Evolutionary conservation across 1,140 invertebrate genomes (phyloP), one percentile per base, ranked within the genome.

Genomic region (Apis florea): DNA sequence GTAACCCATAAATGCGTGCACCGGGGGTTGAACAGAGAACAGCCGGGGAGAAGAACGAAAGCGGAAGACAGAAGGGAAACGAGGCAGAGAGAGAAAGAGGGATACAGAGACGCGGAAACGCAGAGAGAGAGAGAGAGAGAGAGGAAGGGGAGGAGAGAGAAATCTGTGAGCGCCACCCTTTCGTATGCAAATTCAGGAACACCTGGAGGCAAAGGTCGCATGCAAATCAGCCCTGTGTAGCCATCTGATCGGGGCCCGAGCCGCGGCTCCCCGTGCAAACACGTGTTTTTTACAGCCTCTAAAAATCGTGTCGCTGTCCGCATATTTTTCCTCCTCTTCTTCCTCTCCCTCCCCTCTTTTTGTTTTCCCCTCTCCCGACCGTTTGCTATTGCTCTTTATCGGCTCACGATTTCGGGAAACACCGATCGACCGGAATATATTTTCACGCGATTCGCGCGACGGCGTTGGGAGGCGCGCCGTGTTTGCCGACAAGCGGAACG

Each of bases 151-250:
- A 54, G 54, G 26, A 40, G 79, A 69, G 83, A 74, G 84, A 83
- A 87, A 85, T 86, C 85, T 84, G 78, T 59, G 84, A 91, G 87
- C 89, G 89, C 88, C 90, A 91, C 90, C 91, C 91, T 91, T 92
- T 92, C 91, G 91, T 91, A 93, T 93, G 92, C 90, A 93, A 92
- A 93, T 92, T 88, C 83, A 68, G 83, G 90, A 85, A 92, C 92
- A 93, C 92, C 91, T 93, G 92, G 92, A 90, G 90, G 79, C 88
- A 92, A 90, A 90, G 91, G 89, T 86, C 90, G 85, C 89, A 92
- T 92, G 92, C 91, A 93, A 92, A 93, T 93, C 89, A 90, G 88
- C 83, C 89, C 89, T 75, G 73, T 75, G 73, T 72, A 77, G 73
- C 85, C 88, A 86, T 87, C 80, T 82, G 88, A 88, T 88, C 86